Conservation (phyloP, 2,797 vertebrate genomes). For the Dallia pectoralis region DNA sequence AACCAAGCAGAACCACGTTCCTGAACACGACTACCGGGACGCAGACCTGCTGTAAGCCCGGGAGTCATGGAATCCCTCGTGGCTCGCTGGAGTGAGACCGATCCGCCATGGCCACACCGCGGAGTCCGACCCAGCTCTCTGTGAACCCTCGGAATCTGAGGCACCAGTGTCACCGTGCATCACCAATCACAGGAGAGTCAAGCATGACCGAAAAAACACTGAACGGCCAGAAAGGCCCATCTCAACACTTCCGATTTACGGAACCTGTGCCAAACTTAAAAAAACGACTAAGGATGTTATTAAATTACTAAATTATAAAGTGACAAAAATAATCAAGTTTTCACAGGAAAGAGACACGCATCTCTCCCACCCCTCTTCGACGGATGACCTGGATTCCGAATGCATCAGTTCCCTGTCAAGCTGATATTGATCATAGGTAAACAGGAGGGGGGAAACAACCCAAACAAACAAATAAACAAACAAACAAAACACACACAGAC, state of each 20-base stretch:
- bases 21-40: conserved; percentile 1
- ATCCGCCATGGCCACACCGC: conserved; percentile 34
- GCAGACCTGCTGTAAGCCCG: conserved; percentile 24
- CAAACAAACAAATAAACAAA: conserved; percentile 18
- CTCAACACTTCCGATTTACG: conserved; percentile 15
- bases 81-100: conserved; percentile 40
- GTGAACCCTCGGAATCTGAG: conserved; percentile 39
- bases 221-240: conserved; percentile 9
- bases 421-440: conserved; percentile 44
- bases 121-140: conserved; percentile 20
- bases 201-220: conserved; percentile 49
- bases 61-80: conserved; percentile 34
- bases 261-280: conserved; percentile 11
- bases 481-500: conserved; percentile 20
- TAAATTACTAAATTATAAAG: too few species aligned
- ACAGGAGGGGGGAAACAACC: conserved; percentile 26
- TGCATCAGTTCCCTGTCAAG: conserved; percentile 44
- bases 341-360: background rate
- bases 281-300: background rate
- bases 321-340: background rate
- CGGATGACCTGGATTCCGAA: background rate
- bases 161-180: conserved; percentile 50
- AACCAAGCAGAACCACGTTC: conserved; percentile 39
- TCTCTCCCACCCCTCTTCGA: background rate
- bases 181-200: conserved; percentile 46